phyloP scores from a whole-genome alignment of 2,113 vertebrate species.

The Axis porcinus region DNA sequence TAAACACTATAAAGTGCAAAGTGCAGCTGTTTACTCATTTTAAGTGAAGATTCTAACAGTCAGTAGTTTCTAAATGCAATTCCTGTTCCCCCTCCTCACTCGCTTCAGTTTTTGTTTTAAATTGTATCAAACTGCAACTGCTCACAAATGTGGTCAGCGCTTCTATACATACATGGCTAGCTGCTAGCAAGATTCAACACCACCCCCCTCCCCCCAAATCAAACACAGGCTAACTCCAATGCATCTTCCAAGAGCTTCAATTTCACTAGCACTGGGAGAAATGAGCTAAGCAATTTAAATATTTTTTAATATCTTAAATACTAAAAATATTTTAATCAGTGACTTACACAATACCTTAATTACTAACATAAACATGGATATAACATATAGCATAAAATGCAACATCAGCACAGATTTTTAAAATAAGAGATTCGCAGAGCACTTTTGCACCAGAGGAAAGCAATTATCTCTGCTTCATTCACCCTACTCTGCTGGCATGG shows the following conservation, averaged over 20 bases:
- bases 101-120: not conserved
- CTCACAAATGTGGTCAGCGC: not conserved
- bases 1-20: not conserved
- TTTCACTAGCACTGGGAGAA: not conserved
- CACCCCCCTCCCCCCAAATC: not conserved
- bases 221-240: not conserved
- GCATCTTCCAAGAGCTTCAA: not conserved
- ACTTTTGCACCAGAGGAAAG: not conserved
- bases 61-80: not conserved
- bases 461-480: not conserved
- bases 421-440: not conserved
- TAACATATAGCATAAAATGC: not conserved
- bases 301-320: not conserved
- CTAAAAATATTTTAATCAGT: not conserved
- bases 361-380: not conserved
- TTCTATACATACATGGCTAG: not conserved
- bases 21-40: not conserved
- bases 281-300: not conserved
- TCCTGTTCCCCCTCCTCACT: not conserved
- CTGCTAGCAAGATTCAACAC: not conserved
- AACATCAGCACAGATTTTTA: not conserved
- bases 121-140: not conserved
- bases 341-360: not conserved
- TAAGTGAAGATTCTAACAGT: not conserved
- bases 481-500: not conserved